Conservation (phyloP, 2,888 invertebrate genomes). For the Synergus japonicus region DNA sequence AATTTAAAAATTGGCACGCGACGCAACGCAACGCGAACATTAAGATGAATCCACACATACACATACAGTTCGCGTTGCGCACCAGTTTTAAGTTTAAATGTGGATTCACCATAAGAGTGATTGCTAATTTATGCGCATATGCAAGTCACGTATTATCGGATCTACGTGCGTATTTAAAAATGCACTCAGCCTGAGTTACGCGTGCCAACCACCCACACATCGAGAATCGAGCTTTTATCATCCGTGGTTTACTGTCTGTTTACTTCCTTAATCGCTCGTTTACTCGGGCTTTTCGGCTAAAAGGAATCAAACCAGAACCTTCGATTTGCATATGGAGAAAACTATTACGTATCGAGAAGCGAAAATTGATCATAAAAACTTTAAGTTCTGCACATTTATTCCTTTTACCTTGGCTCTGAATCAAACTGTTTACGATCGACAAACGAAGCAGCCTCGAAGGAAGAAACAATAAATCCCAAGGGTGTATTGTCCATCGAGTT, state of each 20-base stretch:
- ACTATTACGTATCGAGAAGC: not conserved
- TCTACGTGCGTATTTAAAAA: conserved; percentile 6
- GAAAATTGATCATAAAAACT: not conserved
- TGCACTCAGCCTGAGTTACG: conserved; percentile 1
- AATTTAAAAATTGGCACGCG: no score
- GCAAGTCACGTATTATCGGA: conserved; percentile 50
- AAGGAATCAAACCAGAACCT: conserved; percentile 31
- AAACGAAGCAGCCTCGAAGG: conserved; percentile 12
- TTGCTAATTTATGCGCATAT: conserved; percentile 68
- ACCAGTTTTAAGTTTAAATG: no score
- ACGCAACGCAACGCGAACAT: no score
- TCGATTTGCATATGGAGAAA: conserved; percentile 25
- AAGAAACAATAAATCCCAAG: conserved; percentile 22
- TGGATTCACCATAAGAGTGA: conserved; percentile 54
- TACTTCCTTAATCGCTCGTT: conserved; percentile 36
- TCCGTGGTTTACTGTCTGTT: conserved; percentile 12
- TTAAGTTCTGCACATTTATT: not conserved
- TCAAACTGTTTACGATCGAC: conserved; percentile 18
- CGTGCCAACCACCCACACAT: conserved; percentile 14
- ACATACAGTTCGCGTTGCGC: no score
- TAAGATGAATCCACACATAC: no score
- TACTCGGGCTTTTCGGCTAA: conserved; percentile 28
- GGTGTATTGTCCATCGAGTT: not conserved
- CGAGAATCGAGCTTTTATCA: conserved; percentile 10
- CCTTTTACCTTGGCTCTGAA: not conserved